A percentile compares a stretch with the other conserved stretches of the same genome.
Conservation (phyloP, 2,797 vertebrate species). For the Lithobates pipiens region DNA sequence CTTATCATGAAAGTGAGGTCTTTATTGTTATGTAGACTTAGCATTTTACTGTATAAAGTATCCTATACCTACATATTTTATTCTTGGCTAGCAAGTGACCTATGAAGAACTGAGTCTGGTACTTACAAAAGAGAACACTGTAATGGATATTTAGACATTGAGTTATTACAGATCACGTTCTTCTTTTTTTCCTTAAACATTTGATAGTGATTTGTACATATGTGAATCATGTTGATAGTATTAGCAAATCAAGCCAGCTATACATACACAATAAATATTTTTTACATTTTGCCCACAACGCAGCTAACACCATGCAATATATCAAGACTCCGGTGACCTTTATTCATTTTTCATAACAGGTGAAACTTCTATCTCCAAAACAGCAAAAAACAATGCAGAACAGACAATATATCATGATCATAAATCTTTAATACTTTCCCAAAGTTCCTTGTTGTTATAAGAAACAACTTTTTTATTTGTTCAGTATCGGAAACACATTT, state of each 20-base stretch:
- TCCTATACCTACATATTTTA: neutral
- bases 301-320: constrained; percentile 27
- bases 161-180: neutral
- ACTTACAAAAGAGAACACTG: neutral
- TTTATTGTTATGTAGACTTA: constrained; percentile 3
- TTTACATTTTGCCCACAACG: constrained; percentile 4
- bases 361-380: constrained; percentile 27
- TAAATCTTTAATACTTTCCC: constrained; percentile 11
- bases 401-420: constrained; percentile 32
- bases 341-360: constrained; percentile 31
- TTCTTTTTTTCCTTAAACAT: constrained; percentile 1
- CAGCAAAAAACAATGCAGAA: constrained; percentile 32
- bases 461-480: constrained; percentile 13
- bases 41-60: neutral
- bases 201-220: constrained; percentile 41
- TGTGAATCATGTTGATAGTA: constrained; percentile 28
- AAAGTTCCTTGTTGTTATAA: constrained; percentile 3
- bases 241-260: constrained; percentile 12
- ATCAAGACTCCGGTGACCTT: neutral
- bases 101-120: neutral
- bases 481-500: constrained; percentile 43
- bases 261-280: neutral
- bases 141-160: neutral
- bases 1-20: neutral
- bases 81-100: neutral